Base-by-base conservation (phyloP, 2,113 vertebrate species). In the Callorhinus ursinus region DNA sequence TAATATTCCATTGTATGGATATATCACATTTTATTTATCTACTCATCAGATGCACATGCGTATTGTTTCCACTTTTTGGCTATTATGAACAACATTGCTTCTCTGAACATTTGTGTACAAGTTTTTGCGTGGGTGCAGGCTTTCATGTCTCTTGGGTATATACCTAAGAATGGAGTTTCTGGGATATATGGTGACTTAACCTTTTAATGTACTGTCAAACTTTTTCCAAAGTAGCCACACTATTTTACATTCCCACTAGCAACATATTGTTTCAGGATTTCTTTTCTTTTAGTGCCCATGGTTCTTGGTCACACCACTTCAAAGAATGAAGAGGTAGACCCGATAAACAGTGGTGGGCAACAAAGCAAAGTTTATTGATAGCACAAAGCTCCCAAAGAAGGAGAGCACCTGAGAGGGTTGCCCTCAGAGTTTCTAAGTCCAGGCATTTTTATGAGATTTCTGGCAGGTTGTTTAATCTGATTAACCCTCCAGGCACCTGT, bases 111-210 rank as follows among this genome's bases (percentile, higher is more conserved):
- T 59, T 16, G 21, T 26, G 33, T 57, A 57, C 16, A 83, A 82
- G 65, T 82, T 92, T 95, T 69, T 69, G 31, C 33, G 53, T 76
- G 31, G 31, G 72, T 26, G 22, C 19, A 67, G 65, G 39, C 55
- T 89, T 88, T 84, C 39, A 89, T 83, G 83, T 93, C 36, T 88
- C 59, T 71, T 61, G 63, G 26, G 8, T 49, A 95, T 79, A 80
- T 39, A 86, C 26, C 71, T 77, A 88, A 51, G 49, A 67, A 76
- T 42, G 51, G n/a, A 79, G 74, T 81, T 74, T 59, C 31, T 79
- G 24, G 49, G 42, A 84, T 33, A 92, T 18, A 28, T 46, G 13
- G 6, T 96, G 71, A 94, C 24, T 46, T 67, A 84, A 59, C 11
- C 59, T 89, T 84, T 76, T 82, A 36, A 96, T 83, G 33, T 51